Evolutionary conservation across 2,113 vertebrate species (phyloP), one percentile per base, ranked within the genome.

Genomic region (Lichenostomus cassidix): DNA sequence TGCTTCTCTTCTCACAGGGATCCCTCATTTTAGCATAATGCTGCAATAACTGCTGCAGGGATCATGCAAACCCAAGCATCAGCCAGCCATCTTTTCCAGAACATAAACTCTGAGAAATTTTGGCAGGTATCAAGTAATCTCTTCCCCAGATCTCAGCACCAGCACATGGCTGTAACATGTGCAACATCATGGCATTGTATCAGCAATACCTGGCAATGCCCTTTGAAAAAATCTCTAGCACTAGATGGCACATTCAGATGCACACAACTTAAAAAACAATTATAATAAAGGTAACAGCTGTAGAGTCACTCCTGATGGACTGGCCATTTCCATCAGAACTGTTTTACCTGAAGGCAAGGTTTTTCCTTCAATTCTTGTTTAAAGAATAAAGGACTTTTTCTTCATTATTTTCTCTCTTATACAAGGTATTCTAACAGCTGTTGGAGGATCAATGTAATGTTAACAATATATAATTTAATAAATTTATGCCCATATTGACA

Each of bases 381-480:
- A 69, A 96, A 95, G 55, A 71, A 49, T 35, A 78, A 86, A 88
- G n/a, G 25, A 87, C 39, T 47, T 88, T 58, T 79, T 70, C 37
- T 31, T 77, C n/a, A 42, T 91, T 89, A 56, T 46, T 86, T 90
- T 74, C 74, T 83, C 42, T 28, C 23, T 84, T 70, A 81, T 65
- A 93, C 60, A 80, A 77, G 64, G 31, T 39, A 49, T 81, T 83
- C 44, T 42, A 92, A 60, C 33, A 9, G 21, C 77, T 84, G 28
- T 50, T 64, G 64, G 56, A 68, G 37, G 63, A 59, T 29, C 10
- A 94, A 50, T 53, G 52, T 41, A 25, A n/a, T 75, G 92, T 89
- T 83, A 88, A 92, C 81, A 89, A 78, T n/a, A 64, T 41, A 65
- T 70, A 94, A 88, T 64, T 87, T 70, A 89, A 90, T 47, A 77